Evolutionary conservation across 1,140 invertebrate genomes (phyloP), one percentile per base, ranked within the genome.

Genomic region (Pseudomyrmex sp.): DNA sequence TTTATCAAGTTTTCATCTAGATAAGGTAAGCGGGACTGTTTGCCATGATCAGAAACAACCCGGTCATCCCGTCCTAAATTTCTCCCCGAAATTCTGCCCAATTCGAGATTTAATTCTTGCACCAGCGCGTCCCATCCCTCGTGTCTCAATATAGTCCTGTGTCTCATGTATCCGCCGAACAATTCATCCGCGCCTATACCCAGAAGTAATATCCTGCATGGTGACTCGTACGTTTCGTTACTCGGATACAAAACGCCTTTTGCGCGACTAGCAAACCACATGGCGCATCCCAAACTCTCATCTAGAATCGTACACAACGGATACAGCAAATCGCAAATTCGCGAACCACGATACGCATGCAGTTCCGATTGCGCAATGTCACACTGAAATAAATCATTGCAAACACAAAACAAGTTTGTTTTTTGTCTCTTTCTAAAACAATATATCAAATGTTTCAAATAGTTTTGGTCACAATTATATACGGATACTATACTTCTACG

Each of bases 131-230:
- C 12, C 96, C 97, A 98, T 1, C 96, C 96, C 50, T 94, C 92
- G 15, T 95, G 95, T 88, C 95, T 96, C 74, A 96, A 97, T 59
- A 95, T 96, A 83, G 96, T 97, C 85, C 98, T 95, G 91, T 99
- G 98, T 86, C 98, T 96, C 63, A 96, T 97, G 91, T 99, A 99
- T 2, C 99, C 99, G 68, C 97, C 98, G 91, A 99, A 97, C 89
- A 99, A 95, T 95, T 99, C 99, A 96, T 99, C 99, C 20, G 99
- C 98, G 15, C 99, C 99, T 95, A 98, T 98, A 44, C 99, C 99
- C 90, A 98, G 94, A 63, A 99, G 93, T 69, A 99, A 93, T n/a
- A 99, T 96, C 93, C 97, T 96, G 76, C 96, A 96, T 26, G 96
- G 94, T 65, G 97, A 97, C 59, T 92, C 92, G 87, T 96, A 96